These are phyloP conservation scores for Coregonus sp. DNA, from an alignment of 2,797 vertebrate genomes.

Conservation along the genomic window DNA sequence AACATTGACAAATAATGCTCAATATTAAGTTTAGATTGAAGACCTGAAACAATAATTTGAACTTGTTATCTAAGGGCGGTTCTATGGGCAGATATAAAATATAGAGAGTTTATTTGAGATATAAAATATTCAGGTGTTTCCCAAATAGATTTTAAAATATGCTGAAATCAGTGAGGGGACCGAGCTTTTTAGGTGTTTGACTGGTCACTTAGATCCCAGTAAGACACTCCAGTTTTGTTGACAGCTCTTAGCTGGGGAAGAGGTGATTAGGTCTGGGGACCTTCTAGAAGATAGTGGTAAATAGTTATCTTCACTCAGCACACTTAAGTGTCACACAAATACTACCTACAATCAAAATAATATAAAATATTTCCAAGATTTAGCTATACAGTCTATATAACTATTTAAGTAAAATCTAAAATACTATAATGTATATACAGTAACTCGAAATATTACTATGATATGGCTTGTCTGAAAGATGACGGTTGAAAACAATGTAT, in stretches of 20 bases:
- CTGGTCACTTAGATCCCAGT: neutral
- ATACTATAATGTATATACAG: slow-evolving; percentile 10
- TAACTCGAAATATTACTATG: neutral
- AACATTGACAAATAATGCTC: neutral
- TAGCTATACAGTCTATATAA: slow-evolving; percentile 7
- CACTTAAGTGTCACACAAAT: slow-evolving; percentile 9
- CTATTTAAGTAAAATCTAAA: slow-evolving; percentile 1
- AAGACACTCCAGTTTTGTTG: neutral
- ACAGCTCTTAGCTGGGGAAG: neutral
- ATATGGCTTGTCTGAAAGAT: slow-evolving; percentile 5
- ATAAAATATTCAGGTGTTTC: neutral
- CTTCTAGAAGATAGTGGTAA: neutral
- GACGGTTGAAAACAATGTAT: neutral
- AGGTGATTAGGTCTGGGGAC: neutral
- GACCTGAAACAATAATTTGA: neutral
- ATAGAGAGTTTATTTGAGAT: neutral
- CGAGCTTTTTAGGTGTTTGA: neutral
- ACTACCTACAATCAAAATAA: slow-evolving; percentile 21
- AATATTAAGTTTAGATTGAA: neutral
- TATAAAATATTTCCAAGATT: neutral
- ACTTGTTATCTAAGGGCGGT: neutral
- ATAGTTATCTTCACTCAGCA: neutral
- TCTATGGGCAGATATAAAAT: neutral
- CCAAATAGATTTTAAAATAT: neutral
- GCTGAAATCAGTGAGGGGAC: slow-evolving; percentile 1